Evolutionary conservation across 2,797 vertebrate species (phyloP).

Genomic region (Chaunax sp.): DNA sequence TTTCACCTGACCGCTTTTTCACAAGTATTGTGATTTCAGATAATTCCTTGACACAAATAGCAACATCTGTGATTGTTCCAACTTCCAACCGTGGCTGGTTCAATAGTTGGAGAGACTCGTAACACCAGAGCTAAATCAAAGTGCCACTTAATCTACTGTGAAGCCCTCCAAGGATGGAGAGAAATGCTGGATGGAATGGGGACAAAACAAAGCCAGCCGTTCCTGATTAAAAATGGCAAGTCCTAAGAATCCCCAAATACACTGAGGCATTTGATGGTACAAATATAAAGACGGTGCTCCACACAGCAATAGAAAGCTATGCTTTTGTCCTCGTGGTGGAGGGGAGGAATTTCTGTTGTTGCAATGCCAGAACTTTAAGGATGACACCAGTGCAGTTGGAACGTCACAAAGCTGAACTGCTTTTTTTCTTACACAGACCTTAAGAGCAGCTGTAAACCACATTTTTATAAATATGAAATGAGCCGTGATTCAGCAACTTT

Average conservation of each 20-base stretch:
- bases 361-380: conserved; percentile 27
- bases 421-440: conserved; percentile 22
- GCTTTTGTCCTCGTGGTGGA: conserved; percentile 39
- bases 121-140: conserved; percentile 68
- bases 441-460: conserved; percentile 24
- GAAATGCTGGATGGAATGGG: conserved; percentile 58
- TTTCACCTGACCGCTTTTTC: conserved; percentile 41
- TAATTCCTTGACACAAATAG: conserved; percentile 54
- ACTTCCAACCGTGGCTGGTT: conserved; percentile 48
- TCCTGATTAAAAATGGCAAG: conserved; percentile 74
- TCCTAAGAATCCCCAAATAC: conserved; percentile 62
- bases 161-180: conserved; percentile 68
- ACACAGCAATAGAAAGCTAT: conserved; percentile 26
- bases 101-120: conserved; percentile 65
- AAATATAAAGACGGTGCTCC: conserved; percentile 60
- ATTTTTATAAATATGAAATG: conserved; percentile 32
- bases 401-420: conserved; percentile 19
- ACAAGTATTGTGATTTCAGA: conserved; percentile 33
- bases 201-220: conserved; percentile 67
- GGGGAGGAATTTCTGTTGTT: conserved; percentile 34
- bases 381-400: conserved; percentile 34
- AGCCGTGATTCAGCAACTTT: conserved; percentile 32
- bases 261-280: conserved; percentile 53
- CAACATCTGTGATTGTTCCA: conserved; percentile 50
- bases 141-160: conserved; percentile 72